These are phyloP conservation scores for Penaeus chinensis DNA, from an alignment of 1,140 invertebrate species.

Conservation along the genomic window DNA sequence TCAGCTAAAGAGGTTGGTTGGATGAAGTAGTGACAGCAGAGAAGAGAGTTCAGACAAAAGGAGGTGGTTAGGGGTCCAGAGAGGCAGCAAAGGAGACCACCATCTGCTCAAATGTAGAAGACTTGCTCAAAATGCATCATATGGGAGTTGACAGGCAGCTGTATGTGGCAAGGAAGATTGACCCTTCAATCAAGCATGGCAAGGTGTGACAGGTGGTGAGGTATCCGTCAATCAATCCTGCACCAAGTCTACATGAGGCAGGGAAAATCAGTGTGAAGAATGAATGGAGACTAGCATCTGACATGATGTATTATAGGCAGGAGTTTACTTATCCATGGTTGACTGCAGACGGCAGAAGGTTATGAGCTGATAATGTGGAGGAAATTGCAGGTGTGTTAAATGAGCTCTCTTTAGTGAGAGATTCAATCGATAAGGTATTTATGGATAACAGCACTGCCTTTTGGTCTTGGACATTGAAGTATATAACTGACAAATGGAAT, in stretches of 20 bases:
- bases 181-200: not conserved
- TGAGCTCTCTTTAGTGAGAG: not conserved
- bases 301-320: not conserved
- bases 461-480: not conserved
- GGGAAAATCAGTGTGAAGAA: not conserved
- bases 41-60: slow-evolving; percentile 21
- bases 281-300: not conserved
- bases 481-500: slow-evolving; percentile 32
- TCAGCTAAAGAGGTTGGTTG: not conserved
- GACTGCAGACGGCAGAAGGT: slow-evolving; percentile 6
- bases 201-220: not conserved
- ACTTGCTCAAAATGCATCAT: slow-evolving; percentile 14
- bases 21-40: slow-evolving; percentile 25
- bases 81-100: not conserved
- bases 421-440: not conserved
- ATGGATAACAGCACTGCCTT: slow-evolving; percentile 20
- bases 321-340: not conserved
- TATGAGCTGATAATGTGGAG: not conserved
- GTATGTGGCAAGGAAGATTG: slow-evolving; percentile 5
- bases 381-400: slow-evolving; percentile 1
- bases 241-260: not conserved
- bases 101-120: not conserved
- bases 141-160: slow-evolving; percentile 36
- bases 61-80: not conserved
- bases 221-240: slow-evolving; percentile 21